Evolutionary conservation across 2,888 invertebrate genomes (phyloP), one percentile per base, ranked within the genome.

Genomic region (Quadriops clusia): DNA sequence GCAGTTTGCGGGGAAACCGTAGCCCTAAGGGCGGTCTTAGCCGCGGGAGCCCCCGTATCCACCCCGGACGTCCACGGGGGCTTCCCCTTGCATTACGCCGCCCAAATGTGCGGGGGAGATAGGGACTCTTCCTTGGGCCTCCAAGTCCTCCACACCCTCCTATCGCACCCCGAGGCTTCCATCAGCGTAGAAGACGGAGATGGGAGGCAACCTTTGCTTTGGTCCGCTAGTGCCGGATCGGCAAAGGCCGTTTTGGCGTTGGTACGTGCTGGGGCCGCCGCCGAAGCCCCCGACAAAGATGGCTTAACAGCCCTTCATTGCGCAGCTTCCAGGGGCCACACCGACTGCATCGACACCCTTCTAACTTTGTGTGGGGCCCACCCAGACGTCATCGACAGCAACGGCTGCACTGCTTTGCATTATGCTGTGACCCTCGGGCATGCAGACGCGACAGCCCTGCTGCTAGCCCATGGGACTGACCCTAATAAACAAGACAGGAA

Each of bases 151-250:
- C 71, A 84, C 33, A 77, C 81, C 4, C 72, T 90, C 6, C 67
- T 90, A 14, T 68, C 73, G 28, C 72, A 79, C 47, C 77, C 78
- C 7, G 80, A 82, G 6, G 83, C 86, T 3, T 72, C 78, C 11
- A 83, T 91, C 1, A 80, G 87, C 43, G 85, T 85, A 1, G 71
- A 76, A 32, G 98, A 98, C 59, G 80, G 84, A 23, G 95, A 97
- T 53, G 87, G 90, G 0, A 68, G 97, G 5, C 90, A 91, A 47
- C 95, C 97, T 1, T 65, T 98, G 30, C 64, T 97, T 7, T 98
- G 98, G 98, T 95, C 97, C 0, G 91, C 95, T 1, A 93, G 93
- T 42, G 90, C 95, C 12, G 97, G 95, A 4, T 91, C 90, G 20
- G 79, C 85, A 1, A 86, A 91, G 42, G 95, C 94, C 1, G 80